A percentile compares a stretch with the other conserved stretches of the same genome.
phyloP scores from a whole-genome alignment of 2,888 invertebrate genomes.

The Eremobia ochroleuca region DNA sequence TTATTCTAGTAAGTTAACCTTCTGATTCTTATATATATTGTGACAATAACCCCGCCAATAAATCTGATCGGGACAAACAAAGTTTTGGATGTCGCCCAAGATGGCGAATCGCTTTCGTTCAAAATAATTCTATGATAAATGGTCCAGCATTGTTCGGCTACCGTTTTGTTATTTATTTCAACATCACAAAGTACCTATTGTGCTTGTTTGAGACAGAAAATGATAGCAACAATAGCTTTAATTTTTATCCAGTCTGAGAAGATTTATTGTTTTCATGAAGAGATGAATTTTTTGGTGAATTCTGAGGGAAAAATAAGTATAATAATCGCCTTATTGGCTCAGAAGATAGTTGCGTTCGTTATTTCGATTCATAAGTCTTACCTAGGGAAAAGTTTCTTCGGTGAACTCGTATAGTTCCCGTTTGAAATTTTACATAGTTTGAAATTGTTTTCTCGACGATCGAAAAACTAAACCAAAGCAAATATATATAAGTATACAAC shows the following conservation, averaged over 20 bases:
- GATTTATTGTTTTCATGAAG: slow-evolving; percentile 30
- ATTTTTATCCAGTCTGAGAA: slow-evolving; percentile 31
- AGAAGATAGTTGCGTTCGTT: neutral
- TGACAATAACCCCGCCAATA: slow-evolving; percentile 48
- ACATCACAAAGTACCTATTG: slow-evolving; percentile 42
- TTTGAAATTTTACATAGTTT: neutral
- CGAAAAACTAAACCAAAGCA: neutral
- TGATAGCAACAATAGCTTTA: slow-evolving; percentile 36
- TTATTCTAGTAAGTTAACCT: neutral
- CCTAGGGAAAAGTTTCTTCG: neutral
- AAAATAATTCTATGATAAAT: slow-evolving; percentile 65
- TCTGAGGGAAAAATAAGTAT: neutral
- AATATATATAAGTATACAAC: too few species aligned
- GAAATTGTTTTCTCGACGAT: neutral
- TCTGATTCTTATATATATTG: neutral
- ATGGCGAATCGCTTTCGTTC: slow-evolving; percentile 56
- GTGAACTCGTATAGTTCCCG: too few species aligned
- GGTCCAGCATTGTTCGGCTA: slow-evolving; percentile 52
- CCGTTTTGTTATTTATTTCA: slow-evolving; percentile 51
- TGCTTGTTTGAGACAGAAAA: slow-evolving; percentile 36
- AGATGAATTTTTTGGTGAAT: slow-evolving; percentile 8
- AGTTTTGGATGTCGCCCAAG: slow-evolving; percentile 67
- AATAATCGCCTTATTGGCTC: slow-evolving; percentile 20
- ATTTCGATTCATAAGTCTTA: neutral
- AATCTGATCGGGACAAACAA: slow-evolving; percentile 65